Conservation (phyloP, 1,140 invertebrate genomes). For the Neodiprion pinetum region DNA sequence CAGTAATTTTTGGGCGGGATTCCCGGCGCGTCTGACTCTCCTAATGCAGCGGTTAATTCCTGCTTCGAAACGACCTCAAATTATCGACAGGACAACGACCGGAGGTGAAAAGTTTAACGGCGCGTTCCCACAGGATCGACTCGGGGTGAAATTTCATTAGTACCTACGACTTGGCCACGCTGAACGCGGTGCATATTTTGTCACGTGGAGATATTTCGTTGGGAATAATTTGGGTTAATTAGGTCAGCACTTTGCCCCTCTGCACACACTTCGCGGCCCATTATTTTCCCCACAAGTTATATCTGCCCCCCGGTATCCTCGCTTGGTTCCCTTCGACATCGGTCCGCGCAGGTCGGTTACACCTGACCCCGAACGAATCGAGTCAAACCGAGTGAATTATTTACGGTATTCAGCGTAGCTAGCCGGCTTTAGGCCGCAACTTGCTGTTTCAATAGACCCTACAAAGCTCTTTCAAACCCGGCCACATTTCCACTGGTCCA, state of each 20-base stretch:
- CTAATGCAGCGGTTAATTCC: no score
- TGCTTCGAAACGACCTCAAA: not conserved
- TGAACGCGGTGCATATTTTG: not conserved
- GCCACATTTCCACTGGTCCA: not conserved
- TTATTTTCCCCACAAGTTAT: no score
- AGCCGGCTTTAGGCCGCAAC: not conserved
- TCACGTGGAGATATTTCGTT: not conserved
- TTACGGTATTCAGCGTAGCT: not conserved
- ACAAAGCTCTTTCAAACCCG: slow-evolving; percentile 1
- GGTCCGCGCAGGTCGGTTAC: not conserved
- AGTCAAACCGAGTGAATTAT: not conserved
- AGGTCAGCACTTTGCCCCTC: not conserved
- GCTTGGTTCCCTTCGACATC: not conserved
- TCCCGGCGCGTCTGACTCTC: no score
- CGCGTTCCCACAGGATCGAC: not conserved
- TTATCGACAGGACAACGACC: not conserved
- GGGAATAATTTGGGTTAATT: not conserved
- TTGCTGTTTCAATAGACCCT: not conserved
- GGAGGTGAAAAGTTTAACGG: not conserved
- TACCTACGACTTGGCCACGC: not conserved
- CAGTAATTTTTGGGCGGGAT: no score
- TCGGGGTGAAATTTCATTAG: not conserved
- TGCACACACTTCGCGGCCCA: no score
- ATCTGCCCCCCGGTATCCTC: no score
- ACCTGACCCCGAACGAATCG: not conserved